phyloP scores from a whole-genome alignment of 2,888 invertebrate genomes.

The Matsumyia berberina region DNA sequence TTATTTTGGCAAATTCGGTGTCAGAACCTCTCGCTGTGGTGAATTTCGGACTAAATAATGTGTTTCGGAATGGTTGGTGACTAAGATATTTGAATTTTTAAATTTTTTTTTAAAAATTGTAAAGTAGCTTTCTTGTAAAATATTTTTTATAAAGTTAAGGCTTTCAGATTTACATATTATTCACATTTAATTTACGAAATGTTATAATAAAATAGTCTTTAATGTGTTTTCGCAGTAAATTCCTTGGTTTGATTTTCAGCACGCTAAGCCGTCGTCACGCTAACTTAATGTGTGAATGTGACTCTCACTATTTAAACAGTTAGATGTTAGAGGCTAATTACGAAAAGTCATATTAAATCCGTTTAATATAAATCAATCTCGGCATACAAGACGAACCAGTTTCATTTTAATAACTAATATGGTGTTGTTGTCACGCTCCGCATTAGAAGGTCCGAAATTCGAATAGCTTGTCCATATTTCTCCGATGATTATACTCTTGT shows the following conservation, averaged over 20 bases:
- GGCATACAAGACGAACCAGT: too few relatives aligned
- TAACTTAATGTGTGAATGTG: not conserved
- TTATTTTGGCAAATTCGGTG: slow-evolving; percentile 25
- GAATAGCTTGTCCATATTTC: too few relatives aligned
- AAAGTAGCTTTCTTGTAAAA: too few relatives aligned
- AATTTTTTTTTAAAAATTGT: too few relatives aligned
- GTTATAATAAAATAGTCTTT: not conserved
- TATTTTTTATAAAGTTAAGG: not conserved
- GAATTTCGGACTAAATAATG: slow-evolving; percentile 40
- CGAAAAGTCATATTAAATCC: not conserved
- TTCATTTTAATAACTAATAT: too few relatives aligned
- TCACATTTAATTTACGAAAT: slow-evolving; percentile 7
- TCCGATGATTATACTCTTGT: too few relatives aligned
- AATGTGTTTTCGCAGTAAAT: not conserved
- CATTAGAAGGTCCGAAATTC: too few relatives aligned
- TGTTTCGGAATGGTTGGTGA: slow-evolving; percentile 59
- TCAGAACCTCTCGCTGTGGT: slow-evolving; percentile 55
- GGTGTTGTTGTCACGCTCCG: too few relatives aligned
- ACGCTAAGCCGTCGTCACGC: slow-evolving; percentile 49
- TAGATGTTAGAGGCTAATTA: too few relatives aligned
- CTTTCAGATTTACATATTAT: not conserved
- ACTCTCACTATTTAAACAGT: not conserved
- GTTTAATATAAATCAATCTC: too few relatives aligned
- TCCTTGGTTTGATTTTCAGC: not conserved
- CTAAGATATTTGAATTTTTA: slow-evolving; percentile 53